These are phyloP conservation scores for Loris lydekkerianus DNA, from an alignment of 2,797 vertebrate genomes.

Conservation along the genomic window DNA sequence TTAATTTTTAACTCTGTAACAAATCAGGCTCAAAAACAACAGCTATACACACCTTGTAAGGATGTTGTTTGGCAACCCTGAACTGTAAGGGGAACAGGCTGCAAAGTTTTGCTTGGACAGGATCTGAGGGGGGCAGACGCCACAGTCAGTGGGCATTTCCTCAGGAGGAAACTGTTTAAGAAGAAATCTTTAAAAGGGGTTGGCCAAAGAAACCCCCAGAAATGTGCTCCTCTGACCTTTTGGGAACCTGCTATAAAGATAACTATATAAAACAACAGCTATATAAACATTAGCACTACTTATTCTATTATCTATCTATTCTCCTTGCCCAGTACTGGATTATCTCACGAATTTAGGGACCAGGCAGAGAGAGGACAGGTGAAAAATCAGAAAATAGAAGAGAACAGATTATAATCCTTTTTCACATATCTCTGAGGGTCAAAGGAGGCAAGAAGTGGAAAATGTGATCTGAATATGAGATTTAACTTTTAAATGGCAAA, in stretches of 20 bases:
- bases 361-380: not conserved
- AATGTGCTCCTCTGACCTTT: not conserved
- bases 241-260: not conserved
- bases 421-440: not conserved
- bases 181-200: not conserved
- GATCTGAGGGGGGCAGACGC: not conserved
- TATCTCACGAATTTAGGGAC: not conserved
- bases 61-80: not conserved
- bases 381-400: not conserved
- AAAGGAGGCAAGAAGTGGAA: not conserved
- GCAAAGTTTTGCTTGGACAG: not conserved
- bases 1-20: not conserved
- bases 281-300: not conserved
- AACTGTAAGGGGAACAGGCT: not conserved
- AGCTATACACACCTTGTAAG: not conserved
- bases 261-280: not conserved
- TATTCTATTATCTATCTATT: not conserved
- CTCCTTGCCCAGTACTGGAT: not conserved
- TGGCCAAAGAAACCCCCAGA: not conserved
- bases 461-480: not conserved
- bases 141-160: not conserved
- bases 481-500: conserved; percentile 1
- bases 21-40: not conserved
- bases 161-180: not conserved
- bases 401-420: not conserved